Base-by-base conservation (phyloP, 2,888 invertebrate genomes). In the Taphrorychus bicolor region DNA sequence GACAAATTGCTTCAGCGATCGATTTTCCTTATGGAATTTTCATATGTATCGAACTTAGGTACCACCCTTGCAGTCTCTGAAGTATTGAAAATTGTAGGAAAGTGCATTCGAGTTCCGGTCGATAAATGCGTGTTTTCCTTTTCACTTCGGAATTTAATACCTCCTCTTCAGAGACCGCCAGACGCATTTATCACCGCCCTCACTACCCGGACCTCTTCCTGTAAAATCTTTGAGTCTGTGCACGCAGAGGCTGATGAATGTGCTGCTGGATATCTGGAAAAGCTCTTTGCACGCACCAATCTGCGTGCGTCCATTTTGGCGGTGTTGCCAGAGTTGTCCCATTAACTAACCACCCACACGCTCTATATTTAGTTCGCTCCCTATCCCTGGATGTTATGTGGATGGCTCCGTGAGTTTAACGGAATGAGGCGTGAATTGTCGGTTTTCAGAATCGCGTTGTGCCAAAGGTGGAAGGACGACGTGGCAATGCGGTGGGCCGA, bases 401-500 rank as follows among this genome's bases (percentile, higher is more conserved):
- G 11, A 5, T 5, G 11, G 32, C 32, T 5, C 17, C 14, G 45
- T 16, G 2, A 5, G 14, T 7, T 16, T 54, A 23, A 54, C 4
- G 11, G 24, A 3, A n/a, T 52, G 11, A 9, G 52, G n/a, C 16
- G 9, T 9, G 7, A 9, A 23, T 32, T 32, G 17, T 54, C n/a
- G 14, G n/a, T 18, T 16, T 19, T 21, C 17, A 9, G 23, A 16
- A 54, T 11, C n/a, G 51, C 19, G 51, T 3, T 51, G 2, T 14
- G 17, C 14, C 52, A 52, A 16, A 14, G 17, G 40, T 19, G 11
- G 16, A 21, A 9, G 9, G 21, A 18, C n/a, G 14, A 51, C 51
- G 18, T 51, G 51, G 51, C 51, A 51, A 21, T 21, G 51, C 18
- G 19, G 51, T 51, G 2, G 21, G 73, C 70, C 63, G 76, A 76